Conservation (phyloP, 2,797 vertebrate genomes). For the Liasis olivaceus region DNA sequence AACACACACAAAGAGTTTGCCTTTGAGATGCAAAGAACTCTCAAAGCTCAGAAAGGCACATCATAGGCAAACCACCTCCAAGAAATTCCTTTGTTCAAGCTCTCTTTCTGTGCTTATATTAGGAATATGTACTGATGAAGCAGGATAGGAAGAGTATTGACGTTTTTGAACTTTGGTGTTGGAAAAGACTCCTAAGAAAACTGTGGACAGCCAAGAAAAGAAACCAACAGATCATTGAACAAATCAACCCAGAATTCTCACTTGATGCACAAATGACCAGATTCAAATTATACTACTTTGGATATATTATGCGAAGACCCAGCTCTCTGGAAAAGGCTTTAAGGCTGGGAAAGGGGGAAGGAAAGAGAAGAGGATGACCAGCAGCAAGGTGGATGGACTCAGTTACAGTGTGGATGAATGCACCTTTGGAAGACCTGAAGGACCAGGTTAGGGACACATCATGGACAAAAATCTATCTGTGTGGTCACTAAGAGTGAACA, state of each 20-base stretch:
- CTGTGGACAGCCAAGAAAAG: neutral
- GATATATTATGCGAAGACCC: too few species aligned
- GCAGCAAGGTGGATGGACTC: too few species aligned
- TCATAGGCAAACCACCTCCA: neutral
- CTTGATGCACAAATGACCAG: too few species aligned
- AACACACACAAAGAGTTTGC: neutral
- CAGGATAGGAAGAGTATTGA: neutral
- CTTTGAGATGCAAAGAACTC: neutral
- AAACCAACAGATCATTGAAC: neutral
- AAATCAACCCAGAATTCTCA: too few species aligned
- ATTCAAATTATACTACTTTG: too few species aligned
- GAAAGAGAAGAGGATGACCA: too few species aligned
- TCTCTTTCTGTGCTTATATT: neutral
- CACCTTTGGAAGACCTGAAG: too few species aligned
- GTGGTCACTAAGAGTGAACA: neutral
- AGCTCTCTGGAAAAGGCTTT: too few species aligned
- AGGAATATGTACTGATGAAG: neutral
- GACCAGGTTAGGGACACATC: too few species aligned
- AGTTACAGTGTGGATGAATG: too few species aligned
- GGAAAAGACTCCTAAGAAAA: neutral
- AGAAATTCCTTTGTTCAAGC: neutral
- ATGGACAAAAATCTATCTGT: too few species aligned
- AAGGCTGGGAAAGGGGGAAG: too few species aligned
- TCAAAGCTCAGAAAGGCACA: neutral
- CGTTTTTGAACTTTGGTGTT: neutral